A percentile compares a stretch with the other conserved stretches of the same genome.
phyloP scores from a whole-genome alignment of 2,113 vertebrate species.

The Cettia cetti region DNA sequence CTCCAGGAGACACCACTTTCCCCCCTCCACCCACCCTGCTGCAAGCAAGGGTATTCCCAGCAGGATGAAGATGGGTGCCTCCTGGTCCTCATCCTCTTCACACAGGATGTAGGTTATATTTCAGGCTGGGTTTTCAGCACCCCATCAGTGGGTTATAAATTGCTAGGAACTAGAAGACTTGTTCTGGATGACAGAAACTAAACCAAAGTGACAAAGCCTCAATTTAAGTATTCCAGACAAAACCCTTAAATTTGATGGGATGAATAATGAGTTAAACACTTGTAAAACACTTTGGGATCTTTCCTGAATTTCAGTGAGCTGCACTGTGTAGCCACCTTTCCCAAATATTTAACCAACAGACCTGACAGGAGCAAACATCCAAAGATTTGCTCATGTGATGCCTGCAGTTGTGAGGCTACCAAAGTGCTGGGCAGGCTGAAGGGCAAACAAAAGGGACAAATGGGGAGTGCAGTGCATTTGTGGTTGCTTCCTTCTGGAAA shows the following conservation, averaged over 20 bases:
- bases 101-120: not conserved
- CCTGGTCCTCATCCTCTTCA: not conserved
- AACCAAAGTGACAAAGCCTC: not conserved
- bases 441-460: not conserved
- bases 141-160: not conserved
- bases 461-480: not conserved
- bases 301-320: not conserved
- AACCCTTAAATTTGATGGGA: not conserved
- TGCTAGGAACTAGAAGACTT: not conserved
- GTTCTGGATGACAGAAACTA: not conserved
- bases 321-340: not conserved
- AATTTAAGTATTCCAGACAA: not conserved
- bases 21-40: accelerated
- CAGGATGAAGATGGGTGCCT: not conserved
- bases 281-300: not conserved
- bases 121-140: not conserved
- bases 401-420: not conserved
- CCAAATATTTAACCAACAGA: not conserved
- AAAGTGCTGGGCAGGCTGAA: not conserved
- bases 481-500: not conserved
- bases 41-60: not conserved
- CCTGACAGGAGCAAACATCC: not conserved
- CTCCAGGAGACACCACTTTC: not conserved
- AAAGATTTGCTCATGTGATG: not conserved
- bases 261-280: not conserved